Conservation (phyloP, 2,888 invertebrate genomes). For the Sacculina carcini region DNA sequence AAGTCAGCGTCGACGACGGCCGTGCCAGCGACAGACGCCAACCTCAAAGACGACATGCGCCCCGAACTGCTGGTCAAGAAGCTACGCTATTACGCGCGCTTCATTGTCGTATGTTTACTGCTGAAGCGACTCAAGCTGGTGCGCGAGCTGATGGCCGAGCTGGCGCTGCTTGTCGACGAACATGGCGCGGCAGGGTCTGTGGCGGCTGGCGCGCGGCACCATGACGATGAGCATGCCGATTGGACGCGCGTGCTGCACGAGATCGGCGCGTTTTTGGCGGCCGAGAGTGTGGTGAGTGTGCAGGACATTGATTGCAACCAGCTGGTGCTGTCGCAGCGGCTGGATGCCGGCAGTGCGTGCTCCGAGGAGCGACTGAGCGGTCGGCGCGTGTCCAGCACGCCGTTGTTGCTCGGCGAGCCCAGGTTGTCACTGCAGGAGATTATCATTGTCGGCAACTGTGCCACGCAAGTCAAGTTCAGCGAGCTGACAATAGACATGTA, state of each 20-base stretch:
- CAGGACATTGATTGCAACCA: slow-evolving; percentile 58
- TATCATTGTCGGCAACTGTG: slow-evolving; percentile 61
- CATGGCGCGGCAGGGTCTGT: not conserved
- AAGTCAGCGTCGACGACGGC: slow-evolving; percentile 21
- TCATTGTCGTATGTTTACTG: slow-evolving; percentile 81
- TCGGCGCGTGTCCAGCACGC: not conserved
- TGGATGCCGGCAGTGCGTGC: not conserved
- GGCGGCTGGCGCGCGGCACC: slow-evolving; percentile 68
- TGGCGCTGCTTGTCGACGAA: slow-evolving; percentile 14
- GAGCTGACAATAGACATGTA: slow-evolving; percentile 96
- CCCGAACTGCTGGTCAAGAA: slow-evolving; percentile 91
- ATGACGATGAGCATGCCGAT: slow-evolving; percentile 79
- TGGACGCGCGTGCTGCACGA: slow-evolving; percentile 85
- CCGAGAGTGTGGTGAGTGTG: slow-evolving; percentile 66
- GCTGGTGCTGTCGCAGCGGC: slow-evolving; percentile 66
- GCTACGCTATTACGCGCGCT: slow-evolving; percentile 70
- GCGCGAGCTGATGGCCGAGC: slow-evolving; percentile 49
- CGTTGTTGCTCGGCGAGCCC: not conserved
- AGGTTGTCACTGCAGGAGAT: slow-evolving; percentile 72
- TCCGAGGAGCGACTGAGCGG: not conserved
- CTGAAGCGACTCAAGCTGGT: slow-evolving; percentile 80
- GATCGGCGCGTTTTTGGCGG: slow-evolving; percentile 76
- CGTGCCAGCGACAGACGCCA: slow-evolving; percentile 7
- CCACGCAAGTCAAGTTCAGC: slow-evolving; percentile 62
- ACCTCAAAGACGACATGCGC: slow-evolving; percentile 16